Base-by-base conservation (phyloP, 1,140 invertebrate species). In the Tribolium castaneum region DNA sequence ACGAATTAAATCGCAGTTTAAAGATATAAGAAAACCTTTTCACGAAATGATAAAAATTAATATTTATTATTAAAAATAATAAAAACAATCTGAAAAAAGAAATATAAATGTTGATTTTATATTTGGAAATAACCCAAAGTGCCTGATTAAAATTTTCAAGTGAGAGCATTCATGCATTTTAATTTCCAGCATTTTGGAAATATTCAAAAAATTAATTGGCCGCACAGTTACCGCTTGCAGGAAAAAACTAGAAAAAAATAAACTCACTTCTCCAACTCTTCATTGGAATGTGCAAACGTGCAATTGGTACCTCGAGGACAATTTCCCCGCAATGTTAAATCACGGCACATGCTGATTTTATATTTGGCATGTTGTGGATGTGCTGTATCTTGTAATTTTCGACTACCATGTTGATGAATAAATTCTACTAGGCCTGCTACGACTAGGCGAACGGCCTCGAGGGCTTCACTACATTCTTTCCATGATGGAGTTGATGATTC, bases 301-400 rank as follows among this genome's bases (percentile, higher is more conserved):
- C 97, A 99, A 82, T 92, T 93, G 13, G 91, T 92, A 3, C 96
- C 94, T 22, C 96, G 88, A 0, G 97, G 96, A 87, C 97, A 98
- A 34, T 90, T 92, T 0, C 94, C 92, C 10, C 94, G 89, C 2
- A 93, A 87, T 0, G 93, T 90, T 2, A 97, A 88, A 87, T 98
- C 96, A 3, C 96, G 90, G 82, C 97, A 98, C 91, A 97, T 93
- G 83, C 94, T 95, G 5, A 97, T 95, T 89, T 98, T 98, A 85
- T 97, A 98, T 84, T 95, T 95, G 1, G 91, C 87, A 85, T 93
- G 92, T 71, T 93, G 92, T 3, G 90, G 88, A 52, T 89, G 87
- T 1, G 89, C 86, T 12, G 88, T 86, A 80, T 90, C 90, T 87
- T 92, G 87, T 50, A 90, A 81, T 82, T 92, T 92, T 2, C 91